phyloP scores from a whole-genome alignment of 2,888 invertebrate species.

The Drosophila nigritarsus region DNA sequence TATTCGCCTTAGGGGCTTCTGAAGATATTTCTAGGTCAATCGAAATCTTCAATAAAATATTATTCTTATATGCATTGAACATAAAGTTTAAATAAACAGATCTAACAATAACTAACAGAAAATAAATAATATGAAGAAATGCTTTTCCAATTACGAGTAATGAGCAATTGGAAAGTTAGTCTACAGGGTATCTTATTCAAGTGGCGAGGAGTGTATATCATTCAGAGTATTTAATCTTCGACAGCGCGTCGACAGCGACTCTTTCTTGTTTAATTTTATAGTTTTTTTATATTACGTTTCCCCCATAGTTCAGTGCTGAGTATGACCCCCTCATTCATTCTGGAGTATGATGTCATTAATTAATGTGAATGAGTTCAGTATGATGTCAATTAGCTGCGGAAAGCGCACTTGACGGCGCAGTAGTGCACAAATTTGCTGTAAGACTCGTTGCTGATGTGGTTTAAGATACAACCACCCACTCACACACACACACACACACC shows the following conservation, averaged over 20 bases:
- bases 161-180: background rate
- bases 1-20: background rate
- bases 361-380: constrained; percentile 81
- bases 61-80: background rate
- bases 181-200: background rate
- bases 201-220: background rate
- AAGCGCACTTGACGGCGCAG: constrained; percentile 71
- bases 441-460: constrained; percentile 37
- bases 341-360: constrained; percentile 77
- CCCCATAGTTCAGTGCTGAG: constrained; percentile 27
- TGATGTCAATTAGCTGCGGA: constrained; percentile 80
- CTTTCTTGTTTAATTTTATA: constrained; percentile 3
- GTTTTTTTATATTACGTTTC: constrained; percentile 16
- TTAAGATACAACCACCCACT: constrained; percentile 46
- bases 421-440: constrained; percentile 61
- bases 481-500: constrained; percentile 2
- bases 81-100: background rate
- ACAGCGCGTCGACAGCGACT: constrained; percentile 1
- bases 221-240: constrained; percentile 20
- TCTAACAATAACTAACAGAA: background rate
- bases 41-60: background rate
- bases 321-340: constrained; percentile 38
- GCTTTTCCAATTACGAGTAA: background rate
- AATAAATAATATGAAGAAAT: background rate
- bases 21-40: background rate